A percentile compares a stretch with the other conserved stretches of the same genome.
These are phyloP conservation scores for Drosophila gaucha DNA, from an alignment of 2,888 invertebrate species.

Conservation along the genomic window DNA sequence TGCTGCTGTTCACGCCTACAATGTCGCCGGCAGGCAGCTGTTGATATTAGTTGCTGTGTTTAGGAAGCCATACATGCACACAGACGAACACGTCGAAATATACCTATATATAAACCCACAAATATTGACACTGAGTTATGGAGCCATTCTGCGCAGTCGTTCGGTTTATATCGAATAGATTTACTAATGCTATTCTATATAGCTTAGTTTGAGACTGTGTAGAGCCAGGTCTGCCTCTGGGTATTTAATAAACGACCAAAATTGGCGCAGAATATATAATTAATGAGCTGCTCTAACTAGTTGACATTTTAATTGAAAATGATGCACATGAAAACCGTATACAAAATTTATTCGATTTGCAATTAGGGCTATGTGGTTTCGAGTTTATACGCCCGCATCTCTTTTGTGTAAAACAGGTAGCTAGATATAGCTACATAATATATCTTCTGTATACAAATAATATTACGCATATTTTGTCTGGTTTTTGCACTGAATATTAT, in stretches of 20 bases:
- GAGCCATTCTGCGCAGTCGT: slow-evolving; percentile 53
- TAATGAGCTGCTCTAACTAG: slow-evolving; percentile 57
- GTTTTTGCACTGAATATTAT: slow-evolving; percentile 21
- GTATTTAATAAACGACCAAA: slow-evolving; percentile 47
- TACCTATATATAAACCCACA: slow-evolving; percentile 33
- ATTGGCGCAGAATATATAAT: slow-evolving; percentile 61
- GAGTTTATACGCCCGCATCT: slow-evolving; percentile 2
- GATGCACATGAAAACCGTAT: slow-evolving; percentile 37
- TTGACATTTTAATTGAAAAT: slow-evolving; percentile 71
- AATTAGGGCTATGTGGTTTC: slow-evolving; percentile 32
- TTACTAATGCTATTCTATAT: slow-evolving; percentile 9
- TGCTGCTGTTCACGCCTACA: slow-evolving; percentile 55
- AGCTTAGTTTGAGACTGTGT: not conserved
- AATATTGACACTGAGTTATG: slow-evolving; percentile 71
- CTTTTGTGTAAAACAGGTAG: slow-evolving; percentile 34
- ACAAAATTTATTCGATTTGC: slow-evolving; percentile 52
- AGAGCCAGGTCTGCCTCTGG: not conserved
- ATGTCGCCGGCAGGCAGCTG: slow-evolving; percentile 32
- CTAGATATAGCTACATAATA: not conserved
- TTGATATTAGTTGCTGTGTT: slow-evolving; percentile 33
- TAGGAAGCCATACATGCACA: slow-evolving; percentile 24
- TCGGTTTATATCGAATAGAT: slow-evolving; percentile 25
- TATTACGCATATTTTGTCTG: not conserved
- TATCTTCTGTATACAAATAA: not conserved
- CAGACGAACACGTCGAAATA: not conserved